These are phyloP conservation scores for Chromobotia macracanthus DNA, from an alignment of 2,797 vertebrate genomes.

Conservation along the genomic window DNA sequence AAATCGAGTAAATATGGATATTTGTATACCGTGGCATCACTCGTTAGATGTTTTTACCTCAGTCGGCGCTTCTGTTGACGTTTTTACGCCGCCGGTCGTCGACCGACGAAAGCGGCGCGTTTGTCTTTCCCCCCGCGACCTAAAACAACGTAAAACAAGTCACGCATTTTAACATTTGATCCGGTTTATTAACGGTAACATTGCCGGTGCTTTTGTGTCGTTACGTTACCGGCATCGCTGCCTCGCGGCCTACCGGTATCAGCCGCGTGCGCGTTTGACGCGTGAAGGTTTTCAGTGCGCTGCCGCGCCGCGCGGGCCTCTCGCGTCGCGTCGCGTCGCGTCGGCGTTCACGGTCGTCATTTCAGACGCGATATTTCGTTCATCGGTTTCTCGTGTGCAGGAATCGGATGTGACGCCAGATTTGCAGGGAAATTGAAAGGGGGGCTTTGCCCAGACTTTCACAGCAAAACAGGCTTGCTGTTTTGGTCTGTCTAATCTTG, in stretches of 20 bases:
- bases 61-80: conserved; percentile 64
- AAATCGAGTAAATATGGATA: no score
- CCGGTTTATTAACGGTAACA: not conserved
- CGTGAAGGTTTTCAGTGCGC: conserved; percentile 3
- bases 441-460: not conserved
- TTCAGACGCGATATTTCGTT: conserved; percentile 2
- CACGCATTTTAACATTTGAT: no score
- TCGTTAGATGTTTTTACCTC: not conserved
- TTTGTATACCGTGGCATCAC: no score
- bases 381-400: not conserved
- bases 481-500: no score
- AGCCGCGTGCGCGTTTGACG: conserved; percentile 65
- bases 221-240: conserved; percentile 33
- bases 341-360: not conserved
- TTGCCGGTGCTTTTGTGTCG: not conserved
- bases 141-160: not conserved
- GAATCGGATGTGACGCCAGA: conserved; percentile 47
- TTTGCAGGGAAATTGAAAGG: conserved; percentile 30
- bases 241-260: conserved; percentile 63
- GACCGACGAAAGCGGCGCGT: not conserved
- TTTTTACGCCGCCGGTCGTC: conserved; percentile 51
- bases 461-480: no score
- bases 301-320: not conserved
- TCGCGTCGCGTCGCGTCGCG: not conserved
- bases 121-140: not conserved